Base-by-base conservation (phyloP, 2,113 vertebrate genomes). In the Forbesichthys papilliferus region DNA sequence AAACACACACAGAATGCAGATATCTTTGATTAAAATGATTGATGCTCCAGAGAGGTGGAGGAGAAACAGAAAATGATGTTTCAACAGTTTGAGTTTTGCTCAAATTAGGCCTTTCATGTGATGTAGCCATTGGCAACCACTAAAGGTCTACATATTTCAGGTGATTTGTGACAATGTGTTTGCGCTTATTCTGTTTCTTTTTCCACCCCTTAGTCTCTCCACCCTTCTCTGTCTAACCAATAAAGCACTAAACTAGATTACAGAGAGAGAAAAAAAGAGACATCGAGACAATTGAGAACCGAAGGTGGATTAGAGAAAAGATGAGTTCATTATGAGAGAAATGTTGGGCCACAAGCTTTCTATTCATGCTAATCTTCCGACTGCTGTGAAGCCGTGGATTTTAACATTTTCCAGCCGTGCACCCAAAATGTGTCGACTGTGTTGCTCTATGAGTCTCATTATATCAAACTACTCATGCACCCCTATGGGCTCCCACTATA, bases 11-110 rank as follows among this genome's bases (percentile, higher is more conserved):
- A n/a, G 77, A 77, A 72, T 64, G 56, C 49, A 62, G 64, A 75
- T 62, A 71, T 70, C 63, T 75, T 67, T 80, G 64, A 84, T 84
- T 81, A 65, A 71, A 77, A 78, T 82, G 74, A 86, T 71, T 78
- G 75, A 85, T 84, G 64, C 3, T 42, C 48, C 13, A 27, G 68
- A 73, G 57, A 63, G 13, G 68, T 9, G 64, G 66, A 68, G 52
- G 33, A 70, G 49, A 58, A 77, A 66, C 52, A 62, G 65, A 76
- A 79, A 75, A 75, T 77, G 1, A 74, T 59, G 64, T 75, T 81
- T 74, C 14, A 66, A 55, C 69, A n/a, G 59, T 64, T 48, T 67
- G 66, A 52, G 46, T 71, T 75, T 84, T 60, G 59, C 65, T 72
- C 51, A 80, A 83, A 75, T 54, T 48, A 76, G 71, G 48, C 66